Base-by-base conservation (phyloP, 2,888 invertebrate genomes). In the Argyra leucocephala region DNA sequence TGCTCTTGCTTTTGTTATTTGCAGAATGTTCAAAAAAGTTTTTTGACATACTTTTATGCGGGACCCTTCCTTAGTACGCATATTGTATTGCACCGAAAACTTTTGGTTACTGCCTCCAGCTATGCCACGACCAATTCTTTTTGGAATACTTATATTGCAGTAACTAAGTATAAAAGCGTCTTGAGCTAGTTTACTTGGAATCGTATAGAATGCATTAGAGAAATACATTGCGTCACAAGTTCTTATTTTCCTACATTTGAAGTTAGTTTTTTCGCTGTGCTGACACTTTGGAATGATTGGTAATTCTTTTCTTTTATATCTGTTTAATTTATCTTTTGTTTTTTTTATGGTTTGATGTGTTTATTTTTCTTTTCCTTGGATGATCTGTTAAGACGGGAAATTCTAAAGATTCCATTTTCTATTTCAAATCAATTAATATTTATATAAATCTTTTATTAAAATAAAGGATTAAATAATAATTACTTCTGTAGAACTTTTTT, bases 1-100 rank as follows among this genome's bases (percentile, higher is more conserved):
- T 66, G 68, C 66, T 18, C 65, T 58, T 31, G 62, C 59, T 48
- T 66, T 31, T 22, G 64, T 65, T 59, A 70, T 62, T 61, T 64
- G 58, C n/a, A 70, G 31, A 37, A 69, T 62, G 36, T 64, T 64
- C 21, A 65, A 59, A 65, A 67, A 68, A 36, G 67, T 61, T 31
- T 66, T 62, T 60, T 65, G 63, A 62, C 64, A 66, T 59, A 63
- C 66, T 26, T 31, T 61, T 62, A 63, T 36, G 64, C 62, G 63
- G 31, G 12, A 22, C 10, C 61, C 57, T 21, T 23, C 31, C 21
- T 22, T 63, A 10, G 10, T 31, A 18, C 58, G 23, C 4, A 59
- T 4, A 59, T 3, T 59, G 18, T 23, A 23, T 4, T 59, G 6
- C 7, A 58, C 9, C 2, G 12, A 7, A 58, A 22, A 22, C 7